These are phyloP conservation scores for Pyrocoelia pectoralis DNA, from an alignment of 2,888 invertebrate species.

Conservation along the genomic window DNA sequence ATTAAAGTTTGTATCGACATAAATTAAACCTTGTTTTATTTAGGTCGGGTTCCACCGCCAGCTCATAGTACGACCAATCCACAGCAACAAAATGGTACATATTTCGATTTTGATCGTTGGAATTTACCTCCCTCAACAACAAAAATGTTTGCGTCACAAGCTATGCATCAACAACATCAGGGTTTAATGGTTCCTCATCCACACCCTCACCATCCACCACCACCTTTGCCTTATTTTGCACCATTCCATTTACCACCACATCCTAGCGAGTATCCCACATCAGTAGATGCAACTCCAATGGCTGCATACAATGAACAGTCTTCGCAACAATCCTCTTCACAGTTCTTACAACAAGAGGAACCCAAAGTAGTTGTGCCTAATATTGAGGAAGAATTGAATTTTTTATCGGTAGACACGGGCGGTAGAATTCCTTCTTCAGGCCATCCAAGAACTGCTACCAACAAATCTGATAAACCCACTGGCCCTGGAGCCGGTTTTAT, in stretches of 20 bases:
- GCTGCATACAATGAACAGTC: conserved; percentile 63
- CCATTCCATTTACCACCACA: conserved; percentile 77
- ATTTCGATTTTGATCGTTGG: conserved; percentile 85
- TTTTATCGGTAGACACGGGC: conserved; percentile 68
- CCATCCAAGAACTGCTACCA: conserved; percentile 54
- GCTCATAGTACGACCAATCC: conserved; percentile 68
- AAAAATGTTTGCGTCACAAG: conserved; percentile 71
- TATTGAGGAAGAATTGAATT: conserved; percentile 88
- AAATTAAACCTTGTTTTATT: no score
- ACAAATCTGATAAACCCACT: conserved; percentile 67
- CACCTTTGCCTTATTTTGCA: conserved; percentile 77
- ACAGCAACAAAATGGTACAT: conserved; percentile 69
- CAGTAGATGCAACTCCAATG: conserved; percentile 71
- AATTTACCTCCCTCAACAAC: conserved; percentile 74
- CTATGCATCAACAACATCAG: conserved; percentile 57
- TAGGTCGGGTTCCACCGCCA: conserved; percentile 73
- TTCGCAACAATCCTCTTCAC: conserved; percentile 37
- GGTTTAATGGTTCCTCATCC: conserved; percentile 71
- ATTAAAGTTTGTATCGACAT: background rate
- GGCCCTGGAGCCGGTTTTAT: conserved; percentile 80
- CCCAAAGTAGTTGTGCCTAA: conserved; percentile 88
- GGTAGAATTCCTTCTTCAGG: conserved; percentile 18
- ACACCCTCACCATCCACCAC: conserved; percentile 67
- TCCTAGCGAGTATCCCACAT: conserved; percentile 70
- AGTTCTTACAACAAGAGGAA: conserved; percentile 60